Base-by-base conservation (phyloP, 2,113 vertebrate genomes). In the Cranoglanis bouderius region DNA sequence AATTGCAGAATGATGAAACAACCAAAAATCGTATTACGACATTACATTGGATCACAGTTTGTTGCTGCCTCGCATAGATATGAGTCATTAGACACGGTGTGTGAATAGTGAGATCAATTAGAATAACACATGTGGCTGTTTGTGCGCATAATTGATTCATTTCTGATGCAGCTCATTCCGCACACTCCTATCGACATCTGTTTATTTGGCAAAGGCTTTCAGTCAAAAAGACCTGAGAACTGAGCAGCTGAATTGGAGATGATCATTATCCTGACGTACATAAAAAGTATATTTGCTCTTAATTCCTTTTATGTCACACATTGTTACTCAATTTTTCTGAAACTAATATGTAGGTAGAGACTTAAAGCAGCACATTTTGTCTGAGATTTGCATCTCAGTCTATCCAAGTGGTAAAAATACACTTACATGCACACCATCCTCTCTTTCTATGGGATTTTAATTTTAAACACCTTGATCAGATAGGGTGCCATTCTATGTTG, bases 121-220 rank as follows among this genome's bases (percentile, higher is more conserved):
- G 57, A 80, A 61, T 43, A 43, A 77, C 16, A 35, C 24, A n/a
- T 80, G 72, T 57, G 4, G 43, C 43, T 74, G 82, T 88, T 88
- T 88, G 55, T 80, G 82, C 32, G 82, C 82, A 88, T 88, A 85
- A 88, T 67, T 80, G 74, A 85, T 88, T 51, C 32, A 78, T 87
- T 87, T 49, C 77, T 67, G 32, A n/a, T 9, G 77, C 86, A 85
- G 26, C 81, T 84, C 4, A 43, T 84, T 75, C 40, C 16, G 55
- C 81, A 85, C 67, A 77, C 67, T 7, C 55, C 7, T 16, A 38
- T 0, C 19, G 35, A 46, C 4, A 46, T 59, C 61, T 32, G 57
- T 85, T 57, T 74, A 38, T 67, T 84, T 19, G 61, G 16, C 63
- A 74, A 18, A 51, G 1, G 14, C 82, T 84, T 84, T 40, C 5